These are phyloP conservation scores for Gibbula magus DNA, from an alignment of 2,888 invertebrate genomes.

Conservation along the genomic window DNA sequence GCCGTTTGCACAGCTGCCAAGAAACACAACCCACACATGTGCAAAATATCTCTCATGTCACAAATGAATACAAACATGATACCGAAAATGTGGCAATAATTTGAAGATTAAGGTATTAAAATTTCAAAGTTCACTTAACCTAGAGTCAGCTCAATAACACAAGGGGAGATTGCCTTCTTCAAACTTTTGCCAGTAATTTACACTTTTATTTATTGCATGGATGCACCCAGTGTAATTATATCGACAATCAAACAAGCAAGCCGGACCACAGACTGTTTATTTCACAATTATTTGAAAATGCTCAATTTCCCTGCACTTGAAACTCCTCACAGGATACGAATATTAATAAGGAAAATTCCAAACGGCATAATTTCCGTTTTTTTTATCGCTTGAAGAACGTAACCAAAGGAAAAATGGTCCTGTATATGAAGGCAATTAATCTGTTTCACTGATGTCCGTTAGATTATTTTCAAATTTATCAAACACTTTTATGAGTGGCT, in stretches of 20 bases:
- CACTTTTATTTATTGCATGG: slow-evolving; percentile 13
- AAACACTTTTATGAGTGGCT: neutral
- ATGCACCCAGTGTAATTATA: neutral
- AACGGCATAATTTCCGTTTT: too few species aligned
- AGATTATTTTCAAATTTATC: slow-evolving; percentile 13
- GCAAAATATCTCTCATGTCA: neutral
- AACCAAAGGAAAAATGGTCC: neutral
- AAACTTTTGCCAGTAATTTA: neutral
- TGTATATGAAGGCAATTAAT: neutral
- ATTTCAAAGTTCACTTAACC: neutral
- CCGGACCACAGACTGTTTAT: neutral
- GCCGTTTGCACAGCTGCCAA: too few species aligned
- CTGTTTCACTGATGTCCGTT: slow-evolving; percentile 1
- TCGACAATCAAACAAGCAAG: neutral
- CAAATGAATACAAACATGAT: neutral
- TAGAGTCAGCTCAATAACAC: neutral
- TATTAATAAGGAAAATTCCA: neutral
- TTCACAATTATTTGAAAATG: slow-evolving; percentile 2
- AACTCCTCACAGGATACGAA: neutral
- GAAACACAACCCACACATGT: too few species aligned
- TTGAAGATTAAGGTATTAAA: neutral
- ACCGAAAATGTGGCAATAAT: neutral
- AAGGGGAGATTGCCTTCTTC: neutral
- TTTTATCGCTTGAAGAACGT: too few species aligned
- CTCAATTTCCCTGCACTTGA: neutral